Conservation (phyloP, 1,140 invertebrate genomes). For the Sipha flava region DNA sequence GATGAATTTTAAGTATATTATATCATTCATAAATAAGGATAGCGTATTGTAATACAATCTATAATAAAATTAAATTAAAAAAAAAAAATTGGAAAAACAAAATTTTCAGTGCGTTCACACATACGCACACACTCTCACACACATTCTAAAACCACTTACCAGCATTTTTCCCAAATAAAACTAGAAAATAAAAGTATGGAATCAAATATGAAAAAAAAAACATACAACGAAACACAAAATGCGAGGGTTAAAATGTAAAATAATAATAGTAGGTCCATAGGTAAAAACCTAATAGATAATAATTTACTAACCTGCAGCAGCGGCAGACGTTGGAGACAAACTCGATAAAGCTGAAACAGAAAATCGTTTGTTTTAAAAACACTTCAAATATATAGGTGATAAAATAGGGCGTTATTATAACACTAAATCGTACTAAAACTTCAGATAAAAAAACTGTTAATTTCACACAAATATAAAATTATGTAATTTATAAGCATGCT, state of each 20-base stretch:
- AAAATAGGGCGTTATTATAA: not conserved
- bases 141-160: conserved; percentile 9
- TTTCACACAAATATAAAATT: not conserved
- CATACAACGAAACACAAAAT: not conserved
- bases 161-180: conserved; percentile 25
- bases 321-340: conserved; percentile 36
- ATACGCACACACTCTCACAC: not conserved
- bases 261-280: not conserved
- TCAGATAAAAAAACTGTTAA: not conserved
- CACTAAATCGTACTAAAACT: not conserved
- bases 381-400: not conserved
- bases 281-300: not conserved
- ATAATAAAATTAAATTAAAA: no score
- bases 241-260: not conserved
- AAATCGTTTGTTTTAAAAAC: not conserved
- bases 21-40: no score
- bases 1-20: not conserved
- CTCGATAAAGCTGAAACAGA: conserved; percentile 38
- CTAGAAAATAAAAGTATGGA: conserved; percentile 27
- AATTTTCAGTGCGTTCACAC: not conserved
- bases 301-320: conserved; percentile 33
- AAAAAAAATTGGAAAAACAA: not conserved
- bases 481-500: not conserved
- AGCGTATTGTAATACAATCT: no score
- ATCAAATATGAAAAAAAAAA: conserved; percentile 2